Base-by-base conservation (phyloP, 2,797 vertebrate species). In the Toxotes lorentzi region DNA sequence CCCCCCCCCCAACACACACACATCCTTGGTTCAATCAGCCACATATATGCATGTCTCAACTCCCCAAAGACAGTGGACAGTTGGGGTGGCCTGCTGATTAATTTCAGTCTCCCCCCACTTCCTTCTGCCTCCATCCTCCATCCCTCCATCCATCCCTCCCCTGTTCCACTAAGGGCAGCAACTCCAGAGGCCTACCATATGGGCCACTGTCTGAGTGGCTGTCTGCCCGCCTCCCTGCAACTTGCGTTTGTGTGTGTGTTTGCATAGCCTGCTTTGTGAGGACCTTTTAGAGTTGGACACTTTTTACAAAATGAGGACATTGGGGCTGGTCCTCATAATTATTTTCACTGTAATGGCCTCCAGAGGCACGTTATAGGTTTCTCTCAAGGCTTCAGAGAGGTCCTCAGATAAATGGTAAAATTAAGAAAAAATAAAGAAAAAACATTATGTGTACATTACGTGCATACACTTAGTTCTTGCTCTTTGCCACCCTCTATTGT, bases 11-110 rank as follows among this genome's bases (percentile, higher is more conserved):
- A 69, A 66, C 27, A 21, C 73, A 62, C 81, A 51, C 58, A n/a
- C 66, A 48, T 32, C 62, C 85, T 65, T 4, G 2, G 45, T 81
- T 86, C 87, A 92, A 86, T 91, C 88, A 92, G 87, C 68, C 83
- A 90, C 89, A 92, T 93, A 90, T 89, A 93, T 92, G 76, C 84
- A 93, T 90, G 82, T 93, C 83, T 91, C 77, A 92, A 91, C 81
- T 92, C 92, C 92, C 92, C 74, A 87, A 90, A 92, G 92, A 91
- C 92, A 57, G 81, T 67, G 93, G 93, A 92, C 94, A 95, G 93
- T 95, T 95, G 94, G 92, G 86, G 72, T 89, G 90, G 79, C 84
- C 85, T 86, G 84, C 93, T 93, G 94, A 94, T 93, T 94, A 94
- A 92, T 94, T 93, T 91, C 79, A 90, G 78, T 78, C 82, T 54